Evolutionary conservation across 1,140 invertebrate genomes (phyloP), one percentile per base, ranked within the genome.

Genomic region (Macrotrachela quadricornifera): DNA sequence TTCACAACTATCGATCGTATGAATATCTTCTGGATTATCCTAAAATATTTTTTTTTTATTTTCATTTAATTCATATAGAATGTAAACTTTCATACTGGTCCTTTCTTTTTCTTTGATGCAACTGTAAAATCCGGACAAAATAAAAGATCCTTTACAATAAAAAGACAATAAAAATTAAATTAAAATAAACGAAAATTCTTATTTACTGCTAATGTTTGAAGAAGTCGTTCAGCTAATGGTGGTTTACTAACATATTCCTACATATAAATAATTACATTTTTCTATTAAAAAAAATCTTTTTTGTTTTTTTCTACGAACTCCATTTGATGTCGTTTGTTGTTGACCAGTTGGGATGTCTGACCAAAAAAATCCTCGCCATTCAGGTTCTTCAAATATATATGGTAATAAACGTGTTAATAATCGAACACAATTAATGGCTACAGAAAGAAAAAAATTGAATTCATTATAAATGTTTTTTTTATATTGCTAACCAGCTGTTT

Each of bases 91-190:
- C 64, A 61, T 59, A 69, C 56, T 42, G 36, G 41, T 11, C 21
- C 21, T 30, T 30, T 77, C 68, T 85, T 83, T 61, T 81, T 81
- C 45, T 79, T 82, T 50, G 79, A 76, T 55, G 65, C 74, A 38
- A 99, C 90, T 6, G 92, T 96, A 66, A 99, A 99, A 64, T 96
- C 92, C 1, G 92, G 92, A 71, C 92, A 97, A 71, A 99, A 99
- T 12, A 99, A 71, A 12, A 99, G 72, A 77, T 97, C 91, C 61
- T 72, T 1, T 64, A 50, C 21, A 49, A 54, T 18, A 37, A 51
- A 6, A 65, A 46, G 9, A 65, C 42, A 13, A 14, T 9, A n/a
- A 3, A 17, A 37, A 53, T 16, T 8, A 30, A 30, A 30, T 30
- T 8, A 30, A 30, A 74, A 75, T 47, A 6, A 55, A 52, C 10